Conservation (phyloP, 2,113 vertebrate genomes). For the Lates calcarifer region DNA sequence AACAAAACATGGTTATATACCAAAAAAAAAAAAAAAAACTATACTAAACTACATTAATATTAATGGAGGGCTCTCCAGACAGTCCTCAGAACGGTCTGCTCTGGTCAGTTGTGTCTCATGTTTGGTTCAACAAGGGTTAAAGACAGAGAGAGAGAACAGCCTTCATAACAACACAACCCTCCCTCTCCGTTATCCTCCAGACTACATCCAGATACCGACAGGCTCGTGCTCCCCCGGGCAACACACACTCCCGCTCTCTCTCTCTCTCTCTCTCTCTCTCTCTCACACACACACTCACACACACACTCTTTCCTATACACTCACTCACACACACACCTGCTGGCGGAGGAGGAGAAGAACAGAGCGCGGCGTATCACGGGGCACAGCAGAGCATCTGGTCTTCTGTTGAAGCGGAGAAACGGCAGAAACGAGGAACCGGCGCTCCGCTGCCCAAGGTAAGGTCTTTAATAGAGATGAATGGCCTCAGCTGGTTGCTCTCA, state of each 20-base stretch:
- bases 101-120: constrained; percentile 27
- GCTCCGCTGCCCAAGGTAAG: constrained; percentile 48
- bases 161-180: constrained; percentile 53
- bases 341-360: constrained; percentile 11
- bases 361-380: constrained; percentile 23
- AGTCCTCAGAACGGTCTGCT: too few relatives aligned
- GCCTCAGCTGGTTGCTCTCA: background rate
- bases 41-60: too few relatives aligned
- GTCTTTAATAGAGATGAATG: constrained; percentile 32
- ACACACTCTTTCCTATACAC: constrained; percentile 24
- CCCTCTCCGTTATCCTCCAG: constrained; percentile 55
- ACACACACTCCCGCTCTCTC: background rate
- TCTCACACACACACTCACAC: background rate
- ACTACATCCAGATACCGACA: constrained; percentile 55
- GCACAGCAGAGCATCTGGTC: constrained; percentile 44
- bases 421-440: constrained; percentile 17
- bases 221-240: constrained; percentile 33
- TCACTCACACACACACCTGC: constrained; percentile 27
- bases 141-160: constrained; percentile 47
- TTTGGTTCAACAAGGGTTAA: constrained; percentile 69
- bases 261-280: background rate
- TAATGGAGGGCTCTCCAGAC: background rate
- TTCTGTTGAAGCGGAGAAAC: constrained; percentile 24
- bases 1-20: too few relatives aligned
- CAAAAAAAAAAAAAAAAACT: background rate